These are phyloP conservation scores for Chamaea fasciata DNA, from an alignment of 2,113 vertebrate species.

Conservation along the genomic window DNA sequence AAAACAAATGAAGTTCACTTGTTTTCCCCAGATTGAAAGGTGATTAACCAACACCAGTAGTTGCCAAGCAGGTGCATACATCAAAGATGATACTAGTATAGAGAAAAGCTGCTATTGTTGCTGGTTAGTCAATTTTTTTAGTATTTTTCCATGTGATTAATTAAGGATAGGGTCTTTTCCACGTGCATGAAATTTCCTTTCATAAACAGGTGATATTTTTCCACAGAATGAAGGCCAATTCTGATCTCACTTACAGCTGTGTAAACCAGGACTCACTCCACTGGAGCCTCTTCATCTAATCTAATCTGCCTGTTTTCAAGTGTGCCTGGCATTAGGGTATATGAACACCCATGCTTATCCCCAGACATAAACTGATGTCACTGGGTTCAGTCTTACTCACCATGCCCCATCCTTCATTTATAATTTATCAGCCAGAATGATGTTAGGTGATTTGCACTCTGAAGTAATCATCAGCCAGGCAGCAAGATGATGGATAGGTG, in stretches of 20 bases:
- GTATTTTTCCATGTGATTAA: constrained; percentile 23
- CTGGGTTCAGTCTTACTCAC: constrained; percentile 9
- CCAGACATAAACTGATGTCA: neutral
- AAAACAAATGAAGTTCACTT: neutral
- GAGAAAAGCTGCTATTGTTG: neutral
- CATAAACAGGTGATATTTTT: constrained; percentile 8
- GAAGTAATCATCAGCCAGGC: constrained; percentile 52
- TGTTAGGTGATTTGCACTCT: constrained; percentile 58
- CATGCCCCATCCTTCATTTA: constrained; percentile 36
- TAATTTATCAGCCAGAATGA: constrained; percentile 55
- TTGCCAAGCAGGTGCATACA: neutral
- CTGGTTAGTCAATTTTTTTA: neutral
- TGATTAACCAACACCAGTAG: neutral
- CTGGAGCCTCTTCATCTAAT: neutral
- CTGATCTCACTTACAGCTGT: constrained; percentile 54
- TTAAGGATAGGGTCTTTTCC: neutral
- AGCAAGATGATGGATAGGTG: constrained; percentile 53
- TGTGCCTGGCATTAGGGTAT: neutral
- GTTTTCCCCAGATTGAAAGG: neutral
- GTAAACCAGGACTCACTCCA: constrained; percentile 26
- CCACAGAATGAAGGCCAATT: constrained; percentile 37
- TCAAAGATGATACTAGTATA: neutral
- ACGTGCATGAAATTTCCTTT: neutral
- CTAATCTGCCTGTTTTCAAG: neutral
- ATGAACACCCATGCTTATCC: neutral